Evolutionary conservation across 2,113 vertebrate genomes (phyloP).

Genomic region (Nicator chloris): DNA sequence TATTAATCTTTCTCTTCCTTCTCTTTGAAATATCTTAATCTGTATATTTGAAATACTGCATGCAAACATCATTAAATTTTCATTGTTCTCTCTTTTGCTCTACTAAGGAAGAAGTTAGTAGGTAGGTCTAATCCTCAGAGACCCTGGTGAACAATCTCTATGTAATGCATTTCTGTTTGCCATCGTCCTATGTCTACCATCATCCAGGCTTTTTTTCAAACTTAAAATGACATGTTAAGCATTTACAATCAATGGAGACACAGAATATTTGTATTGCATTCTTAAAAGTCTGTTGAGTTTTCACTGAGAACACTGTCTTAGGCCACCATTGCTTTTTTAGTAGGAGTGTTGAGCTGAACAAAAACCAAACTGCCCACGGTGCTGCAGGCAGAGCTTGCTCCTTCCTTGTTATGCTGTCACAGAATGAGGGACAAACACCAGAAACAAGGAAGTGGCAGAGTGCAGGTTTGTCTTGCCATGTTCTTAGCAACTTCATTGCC

Average conservation of each 20-base stretch:
- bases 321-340: not conserved
- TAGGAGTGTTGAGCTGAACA: not conserved
- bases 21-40: not conserved
- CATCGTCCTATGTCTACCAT: rapidly evolving
- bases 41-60: not conserved
- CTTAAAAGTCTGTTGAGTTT: not conserved
- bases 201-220: not conserved
- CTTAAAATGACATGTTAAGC: not conserved
- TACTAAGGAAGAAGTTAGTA: not conserved
- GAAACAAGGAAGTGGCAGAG: not conserved
- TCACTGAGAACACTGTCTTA: not conserved
- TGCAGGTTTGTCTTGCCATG: not conserved
- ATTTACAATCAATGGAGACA: not conserved
- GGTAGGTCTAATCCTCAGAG: not conserved
- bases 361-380: not conserved
- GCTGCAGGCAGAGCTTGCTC: not conserved
- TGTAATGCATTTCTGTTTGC: not conserved
- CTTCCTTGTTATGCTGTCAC: not conserved
- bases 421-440: not conserved
- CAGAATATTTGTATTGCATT: not conserved
- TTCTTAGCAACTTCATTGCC: not conserved
- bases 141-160: not conserved
- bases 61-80: not conserved
- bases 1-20: not conserved
- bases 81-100: not conserved